phyloP scores from a whole-genome alignment of 2,113 vertebrate species.

The Malurus elegans region DNA sequence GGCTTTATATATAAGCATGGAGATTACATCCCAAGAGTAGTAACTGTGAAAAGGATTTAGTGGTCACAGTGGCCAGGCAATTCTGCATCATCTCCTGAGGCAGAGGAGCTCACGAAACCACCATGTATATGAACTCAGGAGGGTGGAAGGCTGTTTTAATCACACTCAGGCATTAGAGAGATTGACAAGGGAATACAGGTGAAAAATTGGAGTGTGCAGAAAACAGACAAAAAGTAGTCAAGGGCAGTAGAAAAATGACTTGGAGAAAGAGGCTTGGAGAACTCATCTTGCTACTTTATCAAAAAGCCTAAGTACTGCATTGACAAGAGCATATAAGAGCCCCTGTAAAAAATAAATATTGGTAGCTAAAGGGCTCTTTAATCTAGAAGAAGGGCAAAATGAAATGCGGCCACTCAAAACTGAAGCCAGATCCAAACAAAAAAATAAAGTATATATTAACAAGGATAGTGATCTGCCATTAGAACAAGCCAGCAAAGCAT shows the following conservation, averaged over 20 bases:
- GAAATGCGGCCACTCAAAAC: neutral
- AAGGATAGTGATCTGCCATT: neutral
- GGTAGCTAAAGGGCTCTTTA: neutral
- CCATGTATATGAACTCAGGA: neutral
- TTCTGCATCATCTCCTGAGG: neutral
- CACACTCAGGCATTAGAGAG: neutral
- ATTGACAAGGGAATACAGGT: neutral
- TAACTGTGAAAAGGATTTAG: neutral
- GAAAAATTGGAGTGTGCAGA: neutral
- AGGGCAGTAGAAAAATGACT: neutral
- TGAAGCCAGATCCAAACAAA: neutral
- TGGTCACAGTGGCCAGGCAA: neutral
- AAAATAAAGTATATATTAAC: neutral
- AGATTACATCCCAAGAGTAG: neutral
- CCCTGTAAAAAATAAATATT: constrained; percentile 1
- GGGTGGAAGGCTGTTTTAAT: constrained; percentile 4
- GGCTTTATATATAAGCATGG: neutral
- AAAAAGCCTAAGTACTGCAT: neutral
- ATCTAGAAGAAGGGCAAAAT: neutral
- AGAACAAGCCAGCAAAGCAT: neutral
- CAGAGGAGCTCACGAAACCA: neutral
- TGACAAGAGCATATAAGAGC: neutral
- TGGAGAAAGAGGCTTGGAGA: neutral
- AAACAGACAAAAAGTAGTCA: constrained; percentile 8
- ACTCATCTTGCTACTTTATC: neutral